A percentile compares a stretch with the other conserved stretches of the same genome.
Conservation (phyloP, 1,140 invertebrate species). For the Orussus abietinus region DNA sequence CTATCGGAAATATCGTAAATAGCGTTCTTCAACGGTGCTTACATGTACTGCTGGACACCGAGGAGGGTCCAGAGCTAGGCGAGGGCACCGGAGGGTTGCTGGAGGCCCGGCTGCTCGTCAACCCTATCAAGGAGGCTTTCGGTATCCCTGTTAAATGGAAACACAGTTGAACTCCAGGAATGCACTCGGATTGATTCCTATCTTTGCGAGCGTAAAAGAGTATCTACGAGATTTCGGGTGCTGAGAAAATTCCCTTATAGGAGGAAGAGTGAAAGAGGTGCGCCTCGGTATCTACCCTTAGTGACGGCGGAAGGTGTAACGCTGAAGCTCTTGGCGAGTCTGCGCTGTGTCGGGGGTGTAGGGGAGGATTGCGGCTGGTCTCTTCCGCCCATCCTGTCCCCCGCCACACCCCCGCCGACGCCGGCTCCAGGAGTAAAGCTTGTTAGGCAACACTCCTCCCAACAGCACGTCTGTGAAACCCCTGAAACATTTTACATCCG, state of each 20-base stretch:
- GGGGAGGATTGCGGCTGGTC: conserved; percentile 58
- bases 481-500: conserved; percentile 45
- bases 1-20: too few relatives aligned
- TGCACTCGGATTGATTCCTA: too few relatives aligned
- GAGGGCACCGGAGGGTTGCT: conserved; percentile 65
- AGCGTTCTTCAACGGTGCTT: too few relatives aligned
- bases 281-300: conserved; percentile 53
- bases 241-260: conserved; percentile 17
- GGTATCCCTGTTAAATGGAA: conserved; percentile 62
- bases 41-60: conserved; percentile 64
- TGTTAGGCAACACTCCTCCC: conserved; percentile 52
- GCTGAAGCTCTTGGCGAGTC: conserved; percentile 86
- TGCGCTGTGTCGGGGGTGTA: conserved; percentile 75
- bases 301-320: conserved; percentile 66
- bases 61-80: conserved; percentile 67
- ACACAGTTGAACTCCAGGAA: too few relatives aligned
- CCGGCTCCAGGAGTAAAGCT: conserved; percentile 35
- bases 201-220: too few relatives aligned
- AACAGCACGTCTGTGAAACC: conserved; percentile 51
- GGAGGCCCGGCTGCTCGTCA: conserved; percentile 65
- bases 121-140: conserved; percentile 72
- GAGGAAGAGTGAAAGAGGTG: conserved; percentile 17
- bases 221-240: too few relatives aligned
- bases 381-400: conserved; percentile 35
- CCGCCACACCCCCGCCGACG: conserved; percentile 28